A percentile compares a stretch with the other conserved stretches of the same genome.
These are phyloP conservation scores for Tokudaia muenninki DNA, from an alignment of 2,797 vertebrate genomes.

Conservation along the genomic window DNA sequence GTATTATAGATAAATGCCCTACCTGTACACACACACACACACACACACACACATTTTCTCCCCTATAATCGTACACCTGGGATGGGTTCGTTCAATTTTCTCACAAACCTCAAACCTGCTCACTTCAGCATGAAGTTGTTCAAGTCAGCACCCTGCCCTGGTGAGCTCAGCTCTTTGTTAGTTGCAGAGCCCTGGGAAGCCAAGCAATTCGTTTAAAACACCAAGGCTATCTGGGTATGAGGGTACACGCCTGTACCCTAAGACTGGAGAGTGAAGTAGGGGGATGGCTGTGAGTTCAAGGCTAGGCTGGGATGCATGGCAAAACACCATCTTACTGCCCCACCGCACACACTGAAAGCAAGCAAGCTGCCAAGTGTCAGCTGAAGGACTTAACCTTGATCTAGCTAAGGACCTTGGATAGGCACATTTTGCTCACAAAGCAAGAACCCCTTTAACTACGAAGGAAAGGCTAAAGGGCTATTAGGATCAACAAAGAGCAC, in stretches of 20 bases:
- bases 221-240: background rate
- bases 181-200: background rate
- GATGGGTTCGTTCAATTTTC: background rate
- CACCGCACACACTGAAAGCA: background rate
- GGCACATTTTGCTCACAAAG: background rate
- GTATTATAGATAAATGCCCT: background rate
- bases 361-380: background rate
- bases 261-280: background rate
- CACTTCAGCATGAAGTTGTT: background rate
- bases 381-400: background rate
- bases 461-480: background rate
- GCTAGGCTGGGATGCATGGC: background rate
- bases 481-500: background rate
- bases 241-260: background rate
- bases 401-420: background rate
- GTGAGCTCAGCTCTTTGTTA: background rate
- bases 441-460: background rate
- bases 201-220: slow-evolving; percentile 6
- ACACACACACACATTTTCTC: background rate
- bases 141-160: background rate
- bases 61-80: background rate
- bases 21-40: background rate
- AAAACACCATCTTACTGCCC: background rate
- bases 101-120: slow-evolving; percentile 6
- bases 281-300: background rate